Evolutionary conservation across 2,797 vertebrate species (phyloP), one percentile per base, ranked within the genome.

Genomic region (Myotis pilosus): DNA sequence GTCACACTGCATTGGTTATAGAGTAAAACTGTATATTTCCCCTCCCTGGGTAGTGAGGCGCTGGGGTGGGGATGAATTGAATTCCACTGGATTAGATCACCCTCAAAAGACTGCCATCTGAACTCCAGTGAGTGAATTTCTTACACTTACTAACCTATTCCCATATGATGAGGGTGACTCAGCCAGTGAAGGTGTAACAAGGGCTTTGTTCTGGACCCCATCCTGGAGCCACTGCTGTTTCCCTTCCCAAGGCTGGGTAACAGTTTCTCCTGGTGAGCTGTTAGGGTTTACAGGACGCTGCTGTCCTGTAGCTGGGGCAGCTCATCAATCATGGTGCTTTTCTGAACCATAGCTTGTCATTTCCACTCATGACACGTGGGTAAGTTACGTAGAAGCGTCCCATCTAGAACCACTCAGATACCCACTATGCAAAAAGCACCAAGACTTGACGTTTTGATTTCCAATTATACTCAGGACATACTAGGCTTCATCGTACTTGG

Each of bases 401-500:
- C 55, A 95, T 96, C 85, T 53, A 97, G 96, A 87, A 87, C 92
- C 84, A 92, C 69, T 95, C 38, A 76, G 89, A 97, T 28, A 96
- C 15, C 15, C 33, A 87, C 28, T 85, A 55, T 49, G 96, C 36
- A 96, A 78, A 84, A 87, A 96, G 69, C 93, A 96, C 95, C 49
- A 94, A 97, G 94, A 69, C 38, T 47, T 68, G 74, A 68, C 20
- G 62, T 55, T 97, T 97, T 16, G 0, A 82, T 97, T 97, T 96
- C 91, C 76, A 72, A 71, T 95, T 90, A 94, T 71, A 88, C n/a
- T 97, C 87, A 96, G 91, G 93, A 97, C 96, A 96, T 92, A 96
- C 41, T 95, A 96, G 96, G 85, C 97, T 97, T 95, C 96, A 97
- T 97, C 96, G 95, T 71, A 95, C 51, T 96, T 92, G 83, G 95